A percentile compares a stretch with the other conserved stretches of the same genome.
Evolutionary conservation across 2,888 invertebrate genomes (phyloP).

Genomic region (Drosophila paranaensis): DNA sequence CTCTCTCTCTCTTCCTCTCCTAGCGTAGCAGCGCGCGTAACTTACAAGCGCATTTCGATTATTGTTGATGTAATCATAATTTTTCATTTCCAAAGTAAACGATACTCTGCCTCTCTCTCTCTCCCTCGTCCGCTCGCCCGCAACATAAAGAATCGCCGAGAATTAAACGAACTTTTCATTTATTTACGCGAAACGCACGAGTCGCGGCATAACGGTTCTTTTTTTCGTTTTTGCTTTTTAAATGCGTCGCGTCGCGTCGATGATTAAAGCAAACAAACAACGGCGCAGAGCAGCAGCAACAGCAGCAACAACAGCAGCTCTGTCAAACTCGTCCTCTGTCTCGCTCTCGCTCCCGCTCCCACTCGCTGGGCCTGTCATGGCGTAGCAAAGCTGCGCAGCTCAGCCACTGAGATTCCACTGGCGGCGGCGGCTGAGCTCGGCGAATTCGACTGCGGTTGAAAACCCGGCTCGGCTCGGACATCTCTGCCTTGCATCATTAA

Average conservation of each 20-base stretch:
- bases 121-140: background rate
- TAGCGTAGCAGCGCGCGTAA: conserved; percentile 40
- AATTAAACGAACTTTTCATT: conserved; percentile 78
- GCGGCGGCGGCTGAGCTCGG: conserved; percentile 15
- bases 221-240: conserved; percentile 52
- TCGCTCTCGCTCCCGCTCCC: background rate
- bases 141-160: conserved; percentile 66
- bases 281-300: conserved; percentile 17
- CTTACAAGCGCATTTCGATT: conserved; percentile 80
- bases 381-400: conserved; percentile 37
- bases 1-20: no score
- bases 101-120: conserved; percentile 40
- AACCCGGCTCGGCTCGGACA: conserved; percentile 36
- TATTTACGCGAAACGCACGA: conserved; percentile 72
- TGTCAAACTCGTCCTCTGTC: background rate
- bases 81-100: conserved; percentile 81
- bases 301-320: background rate
- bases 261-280: conserved; percentile 73
- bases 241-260: conserved; percentile 66
- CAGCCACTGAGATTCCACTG: conserved; percentile 48
- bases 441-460: conserved; percentile 50
- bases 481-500: conserved; percentile 74
- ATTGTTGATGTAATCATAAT: conserved; percentile 80
- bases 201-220: conserved; percentile 30
- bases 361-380: conserved; percentile 13